A percentile compares a stretch with the other conserved stretches of the same genome.
These are phyloP conservation scores for Chaitophorus viminalis DNA, from an alignment of 2,888 invertebrate genomes.

Conservation along the genomic window DNA sequence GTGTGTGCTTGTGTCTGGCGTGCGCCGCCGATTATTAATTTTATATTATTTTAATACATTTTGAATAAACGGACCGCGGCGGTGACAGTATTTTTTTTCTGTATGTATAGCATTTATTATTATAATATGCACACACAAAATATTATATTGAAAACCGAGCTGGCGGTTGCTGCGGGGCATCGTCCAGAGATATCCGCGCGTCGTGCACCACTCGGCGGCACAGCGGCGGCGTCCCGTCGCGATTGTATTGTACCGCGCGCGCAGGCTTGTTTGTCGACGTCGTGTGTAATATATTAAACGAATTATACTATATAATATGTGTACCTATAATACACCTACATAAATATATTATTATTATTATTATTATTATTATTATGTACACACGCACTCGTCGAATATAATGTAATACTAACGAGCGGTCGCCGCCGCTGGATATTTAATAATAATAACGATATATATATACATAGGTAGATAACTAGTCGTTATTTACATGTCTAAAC, in stretches of 20 bases:
- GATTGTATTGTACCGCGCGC: slow-evolving; percentile 8
- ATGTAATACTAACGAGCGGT: slow-evolving; percentile 9
- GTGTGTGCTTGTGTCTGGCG: neutral
- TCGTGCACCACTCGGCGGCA: neutral
- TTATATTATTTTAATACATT: neutral
- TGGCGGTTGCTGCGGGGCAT: slow-evolving; percentile 11
- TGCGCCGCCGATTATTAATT: slow-evolving; percentile 12
- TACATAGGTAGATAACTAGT: neutral
- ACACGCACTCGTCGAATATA: neutral
- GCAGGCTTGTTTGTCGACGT: slow-evolving; percentile 5
- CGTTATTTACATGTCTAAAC: neutral
- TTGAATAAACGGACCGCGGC: neutral
- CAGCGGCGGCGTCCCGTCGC: slow-evolving; percentile 42
- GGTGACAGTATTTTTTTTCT: neutral
- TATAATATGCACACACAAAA: too few relatives aligned
- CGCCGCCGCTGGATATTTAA: slow-evolving; percentile 51
- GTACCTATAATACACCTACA: too few relatives aligned
- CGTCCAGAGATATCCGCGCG: neutral
- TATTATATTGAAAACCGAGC: slow-evolving; percentile 27
- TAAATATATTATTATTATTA: neutral
- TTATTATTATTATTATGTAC: too few relatives aligned
- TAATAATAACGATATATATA: neutral
- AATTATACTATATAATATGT: slow-evolving; percentile 1
- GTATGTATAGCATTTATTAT: neutral
- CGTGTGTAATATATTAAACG: slow-evolving; percentile 19